Evolutionary conservation across 2,113 vertebrate species (phyloP), one percentile per base, ranked within the genome.

Genomic region (Catagonus wagneri): DNA sequence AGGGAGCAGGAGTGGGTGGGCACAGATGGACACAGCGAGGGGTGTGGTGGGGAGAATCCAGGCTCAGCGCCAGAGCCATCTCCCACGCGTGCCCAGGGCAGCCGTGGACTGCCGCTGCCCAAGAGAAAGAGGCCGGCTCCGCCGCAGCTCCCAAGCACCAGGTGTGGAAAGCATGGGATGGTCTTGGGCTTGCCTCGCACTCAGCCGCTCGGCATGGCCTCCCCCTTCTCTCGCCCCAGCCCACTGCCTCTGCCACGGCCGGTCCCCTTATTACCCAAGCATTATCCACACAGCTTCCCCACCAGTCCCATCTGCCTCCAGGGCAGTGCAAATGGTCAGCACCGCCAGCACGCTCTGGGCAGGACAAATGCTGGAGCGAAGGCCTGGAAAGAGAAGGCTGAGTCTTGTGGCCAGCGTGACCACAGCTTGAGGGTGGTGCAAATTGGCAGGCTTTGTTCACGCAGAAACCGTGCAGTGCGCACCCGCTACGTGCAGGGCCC

Each of bases 41-140:
- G 34, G 61, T 39, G 10, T 3, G 4, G 39, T 34, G 1, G 27
- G n/a, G 56, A 39, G 27, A 7, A 13, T 32, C 1, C 15, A n/a
- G 32, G 32, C 2, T 25, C 75, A 39, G 20, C 78, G 19, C 83
- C 34, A 44, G 81, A 7, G 25, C 60, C 25, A 29, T 56, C 58
- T 50, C 74, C 25, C 10, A 9, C 0, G 0, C 65, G 63, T 7
- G 0, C 23, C 52, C 3, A 2, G 44, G 20, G 19, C 13, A 27
- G 34, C 66, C 36, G 7, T n/a, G 14, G 34, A 54, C 39, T 36
- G 54, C 66, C 12, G 39, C 54, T 68, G 52, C 17, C 75, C 58
- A 56, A 29, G 36, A 69, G 54, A 36, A 75, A 83, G 61, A 29
- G 12, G 32, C 71, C 34, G 50, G 34, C 69, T 65, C 44, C 58